Base-by-base conservation (phyloP, 1,140 invertebrate genomes). In the Bombus pyrosoma region DNA sequence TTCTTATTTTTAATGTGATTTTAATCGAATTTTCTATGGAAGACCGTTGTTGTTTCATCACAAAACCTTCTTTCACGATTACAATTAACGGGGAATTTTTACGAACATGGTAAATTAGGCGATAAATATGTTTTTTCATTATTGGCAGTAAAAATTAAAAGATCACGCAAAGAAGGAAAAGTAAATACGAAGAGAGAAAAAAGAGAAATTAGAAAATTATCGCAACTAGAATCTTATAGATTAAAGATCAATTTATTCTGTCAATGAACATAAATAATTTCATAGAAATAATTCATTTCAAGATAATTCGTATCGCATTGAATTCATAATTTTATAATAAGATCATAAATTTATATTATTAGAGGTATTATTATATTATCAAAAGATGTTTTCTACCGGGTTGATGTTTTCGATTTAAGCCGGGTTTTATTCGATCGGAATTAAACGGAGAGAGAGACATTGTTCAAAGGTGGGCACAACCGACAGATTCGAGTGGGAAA, bases 371-470 rank as follows among this genome's bases (percentile, higher is more conserved):
- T 18, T 37, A 22, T 43, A 22, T 37, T 73, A 62, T 43, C 69
- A 41, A 62, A 59, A 37, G 76, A 83, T 71, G 57, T n/a, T n/a
- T n/a, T 83, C 85, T 75, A 22, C 0, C 5, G 9, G 37, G 34
- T 39, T 47, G 4, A n/a, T 39, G 83, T 83, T 84, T 53, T 83
- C 86, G 85, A 81, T 81, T 66, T 83, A 76, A 90, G 88, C 85
- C 85, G 69, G 57, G 83, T 85, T 74, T 64, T 57, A 74, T 84
- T 43, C 72, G 66, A 32, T 69, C 18, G 53, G 43, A 74, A 89
- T 81, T 39, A 74, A 73, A 64, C 39, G 77, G 53, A 74, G 53
- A 64, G 53, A 62, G 39, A n/a, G 39, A 59, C 15, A 81, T 79
- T 78, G 74, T 84, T 84, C n/a, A 53, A 78, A 84, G 53, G 71